A percentile compares a stretch with the other conserved stretches of the same genome.
Evolutionary conservation across 2,888 invertebrate genomes (phyloP).

Genomic region (Hemaris fuciformis): DNA sequence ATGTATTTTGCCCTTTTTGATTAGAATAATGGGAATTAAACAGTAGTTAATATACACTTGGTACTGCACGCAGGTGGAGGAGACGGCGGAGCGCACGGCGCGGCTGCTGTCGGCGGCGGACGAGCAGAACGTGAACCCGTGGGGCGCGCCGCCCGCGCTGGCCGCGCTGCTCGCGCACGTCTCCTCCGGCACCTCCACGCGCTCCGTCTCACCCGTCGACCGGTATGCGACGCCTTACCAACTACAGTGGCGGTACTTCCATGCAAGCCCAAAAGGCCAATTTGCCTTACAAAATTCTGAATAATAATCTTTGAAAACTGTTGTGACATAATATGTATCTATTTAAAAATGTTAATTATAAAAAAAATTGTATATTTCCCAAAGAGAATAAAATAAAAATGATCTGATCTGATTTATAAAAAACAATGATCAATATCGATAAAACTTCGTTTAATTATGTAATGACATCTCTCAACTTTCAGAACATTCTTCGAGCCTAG

Average conservation of each 20-base stretch:
- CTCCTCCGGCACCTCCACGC: slow-evolving; percentile 80
- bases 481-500: slow-evolving; percentile 55
- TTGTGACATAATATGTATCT: no score
- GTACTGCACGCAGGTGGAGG: slow-evolving; percentile 54
- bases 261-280: no score
- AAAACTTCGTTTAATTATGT: neutral
- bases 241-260: no score
- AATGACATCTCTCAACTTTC: slow-evolving; percentile 13
- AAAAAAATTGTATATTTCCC: neutral
- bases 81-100: slow-evolving; percentile 57
- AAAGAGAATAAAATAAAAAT: no score
- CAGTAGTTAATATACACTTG: no score
- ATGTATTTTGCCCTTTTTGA: no score
- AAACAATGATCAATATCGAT: no score
- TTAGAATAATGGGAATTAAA: no score
- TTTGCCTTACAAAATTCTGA: no score
- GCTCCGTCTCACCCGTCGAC: slow-evolving; percentile 84
- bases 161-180: slow-evolving; percentile 71
- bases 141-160: slow-evolving; percentile 53
- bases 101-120: slow-evolving; percentile 57
- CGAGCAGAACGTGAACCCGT: slow-evolving; percentile 59
- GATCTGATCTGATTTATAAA: no score
- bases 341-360: neutral
- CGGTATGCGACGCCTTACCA: slow-evolving; percentile 36
- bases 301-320: no score